These are phyloP conservation scores for Tetanocera ferruginea DNA, from an alignment of 2,888 invertebrate species.

Conservation along the genomic window DNA sequence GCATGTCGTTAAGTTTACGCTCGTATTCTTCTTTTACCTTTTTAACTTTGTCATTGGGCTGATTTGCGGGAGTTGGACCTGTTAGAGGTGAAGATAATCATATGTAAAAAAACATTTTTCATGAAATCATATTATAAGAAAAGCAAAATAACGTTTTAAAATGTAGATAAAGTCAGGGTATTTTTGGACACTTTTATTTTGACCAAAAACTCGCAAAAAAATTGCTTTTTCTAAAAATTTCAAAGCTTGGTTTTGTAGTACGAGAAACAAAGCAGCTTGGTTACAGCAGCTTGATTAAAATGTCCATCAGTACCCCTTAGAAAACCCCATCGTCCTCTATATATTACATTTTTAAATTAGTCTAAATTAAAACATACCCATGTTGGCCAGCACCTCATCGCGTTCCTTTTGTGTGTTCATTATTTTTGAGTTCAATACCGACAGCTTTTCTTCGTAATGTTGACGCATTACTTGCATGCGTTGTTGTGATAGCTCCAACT, in stretches of 20 bases:
- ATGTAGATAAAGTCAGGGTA: no score
- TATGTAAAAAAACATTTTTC: background rate
- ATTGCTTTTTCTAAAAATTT: no score
- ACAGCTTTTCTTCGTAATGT: constrained; percentile 93
- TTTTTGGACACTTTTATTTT: no score
- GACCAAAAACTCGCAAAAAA: no score
- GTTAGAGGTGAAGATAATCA: background rate
- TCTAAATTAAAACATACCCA: constrained; percentile 54
- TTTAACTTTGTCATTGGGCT: constrained; percentile 76
- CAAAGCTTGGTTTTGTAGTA: no score
- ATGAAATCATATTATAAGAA: constrained; percentile 8
- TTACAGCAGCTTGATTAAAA: no score
- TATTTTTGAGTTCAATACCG: constrained; percentile 86
- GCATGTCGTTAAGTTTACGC: constrained; percentile 84
- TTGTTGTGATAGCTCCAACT: constrained; percentile 90
- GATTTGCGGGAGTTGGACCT: constrained; percentile 52
- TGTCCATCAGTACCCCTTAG: no score
- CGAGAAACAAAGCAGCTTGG: no score
- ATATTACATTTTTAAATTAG: no score
- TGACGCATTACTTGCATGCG: constrained; percentile 86
- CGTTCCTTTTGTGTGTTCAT: constrained; percentile 90
- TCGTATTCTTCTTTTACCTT: constrained; percentile 92
- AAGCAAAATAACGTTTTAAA: no score
- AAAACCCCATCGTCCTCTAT: no score
- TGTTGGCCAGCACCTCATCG: constrained; percentile 83